These are phyloP conservation scores for Ammodytes dubius DNA, from an alignment of 2,113 vertebrate species.

Conservation along the genomic window DNA sequence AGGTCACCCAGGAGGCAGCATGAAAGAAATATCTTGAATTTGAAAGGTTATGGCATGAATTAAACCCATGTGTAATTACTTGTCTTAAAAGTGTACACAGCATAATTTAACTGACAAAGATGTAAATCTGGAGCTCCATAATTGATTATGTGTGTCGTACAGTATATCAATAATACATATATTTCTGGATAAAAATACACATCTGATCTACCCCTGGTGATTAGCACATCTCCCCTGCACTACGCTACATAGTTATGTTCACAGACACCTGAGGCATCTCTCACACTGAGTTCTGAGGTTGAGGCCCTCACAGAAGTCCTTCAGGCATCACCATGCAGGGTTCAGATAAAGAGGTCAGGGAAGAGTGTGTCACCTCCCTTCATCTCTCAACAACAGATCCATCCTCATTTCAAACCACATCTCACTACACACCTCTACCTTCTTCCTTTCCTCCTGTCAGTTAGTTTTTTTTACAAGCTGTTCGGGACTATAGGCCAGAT, in stretches of 20 bases:
- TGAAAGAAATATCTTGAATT: not conserved
- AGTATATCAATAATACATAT: not conserved
- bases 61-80: not conserved
- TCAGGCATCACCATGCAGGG: constrained; percentile 59
- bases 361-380: constrained; percentile 40
- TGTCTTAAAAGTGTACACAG: not conserved
- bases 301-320: constrained; percentile 35
- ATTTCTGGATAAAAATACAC: not conserved
- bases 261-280: constrained; percentile 27
- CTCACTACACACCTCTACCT: constrained; percentile 34
- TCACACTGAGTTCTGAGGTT: constrained; percentile 37
- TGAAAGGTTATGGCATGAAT: not conserved
- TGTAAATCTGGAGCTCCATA: not conserved
- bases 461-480: constrained; percentile 17
- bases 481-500: constrained; percentile 29
- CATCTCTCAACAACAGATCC: constrained; percentile 59
- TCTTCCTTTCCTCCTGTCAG: constrained; percentile 27
- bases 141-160: not conserved
- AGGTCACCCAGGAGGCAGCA: not conserved
- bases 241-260: constrained; percentile 4
- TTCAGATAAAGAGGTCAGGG: constrained; percentile 62
- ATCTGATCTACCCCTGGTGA: not conserved
- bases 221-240: not conserved
- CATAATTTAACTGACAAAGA: not conserved
- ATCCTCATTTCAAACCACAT: constrained; percentile 49